Evolutionary conservation across 2,888 invertebrate genomes (phyloP).

Genomic region (Xestia c-nigrum): DNA sequence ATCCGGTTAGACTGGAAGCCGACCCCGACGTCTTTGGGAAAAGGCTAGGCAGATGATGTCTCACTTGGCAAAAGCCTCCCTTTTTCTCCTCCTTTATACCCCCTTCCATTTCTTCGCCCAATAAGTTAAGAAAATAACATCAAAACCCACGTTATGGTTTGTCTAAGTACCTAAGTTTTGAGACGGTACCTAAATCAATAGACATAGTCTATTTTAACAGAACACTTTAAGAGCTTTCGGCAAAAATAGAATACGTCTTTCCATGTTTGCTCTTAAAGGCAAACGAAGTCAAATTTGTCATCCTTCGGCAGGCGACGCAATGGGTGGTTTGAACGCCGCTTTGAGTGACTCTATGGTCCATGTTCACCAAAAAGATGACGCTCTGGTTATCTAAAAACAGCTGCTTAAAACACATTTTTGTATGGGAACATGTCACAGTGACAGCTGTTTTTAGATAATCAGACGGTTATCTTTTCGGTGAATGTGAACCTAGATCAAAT

Average conservation of each 20-base stretch:
- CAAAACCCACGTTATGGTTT: neutral
- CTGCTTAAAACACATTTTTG: no score
- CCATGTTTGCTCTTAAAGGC: conserved; percentile 15
- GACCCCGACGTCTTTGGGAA: no score
- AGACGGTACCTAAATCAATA: conserved; percentile 21
- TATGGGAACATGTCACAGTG: no score
- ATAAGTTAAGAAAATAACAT: neutral
- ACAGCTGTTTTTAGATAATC: no score
- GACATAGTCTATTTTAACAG: conserved; percentile 12
- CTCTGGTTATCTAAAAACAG: no score
- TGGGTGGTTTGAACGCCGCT: no score
- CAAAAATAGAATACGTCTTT: neutral
- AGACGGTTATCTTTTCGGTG: no score
- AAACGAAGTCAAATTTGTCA: conserved; percentile 16
- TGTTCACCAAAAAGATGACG: no score
- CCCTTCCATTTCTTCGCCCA: neutral
- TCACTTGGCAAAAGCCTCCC: neutral
- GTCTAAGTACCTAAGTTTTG: neutral
- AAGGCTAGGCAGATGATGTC: no score
- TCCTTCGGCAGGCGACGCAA: neutral
- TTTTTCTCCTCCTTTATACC: neutral
- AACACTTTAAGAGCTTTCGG: neutral
- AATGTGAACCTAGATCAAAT: no score
- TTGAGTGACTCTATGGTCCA: no score
- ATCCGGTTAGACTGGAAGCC: no score